Evolutionary conservation across 1,140 invertebrate genomes (phyloP).

Genomic region (Cyclargus thomasi): DNA sequence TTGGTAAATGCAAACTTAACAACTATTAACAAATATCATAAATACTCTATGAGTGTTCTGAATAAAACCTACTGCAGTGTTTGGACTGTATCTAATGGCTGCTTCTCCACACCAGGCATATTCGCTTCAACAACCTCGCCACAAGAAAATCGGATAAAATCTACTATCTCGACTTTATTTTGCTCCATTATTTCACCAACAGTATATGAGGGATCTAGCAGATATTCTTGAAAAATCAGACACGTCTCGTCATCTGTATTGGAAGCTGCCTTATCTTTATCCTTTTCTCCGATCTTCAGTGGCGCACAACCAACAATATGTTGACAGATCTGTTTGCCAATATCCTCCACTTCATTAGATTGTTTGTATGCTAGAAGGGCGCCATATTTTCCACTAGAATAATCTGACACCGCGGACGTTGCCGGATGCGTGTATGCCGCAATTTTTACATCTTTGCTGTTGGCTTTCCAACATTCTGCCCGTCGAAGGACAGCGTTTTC

Average conservation of each 20-base stretch:
- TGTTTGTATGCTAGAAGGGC: slow-evolving; percentile 83
- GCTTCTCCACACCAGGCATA: slow-evolving; percentile 65
- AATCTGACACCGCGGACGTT: slow-evolving; percentile 54
- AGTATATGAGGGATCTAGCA: slow-evolving; percentile 84
- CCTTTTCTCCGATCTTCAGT: slow-evolving; percentile 81
- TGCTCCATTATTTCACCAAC: slow-evolving; percentile 84
- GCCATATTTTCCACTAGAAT: slow-evolving; percentile 87
- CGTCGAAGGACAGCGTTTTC: slow-evolving; percentile 91
- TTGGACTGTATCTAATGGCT: slow-evolving; percentile 77
- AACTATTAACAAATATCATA: slow-evolving; percentile 19
- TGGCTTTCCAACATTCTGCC: slow-evolving; percentile 83
- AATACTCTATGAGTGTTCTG: slow-evolving; percentile 15
- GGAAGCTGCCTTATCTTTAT: slow-evolving; percentile 77
- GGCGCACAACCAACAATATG: slow-evolving; percentile 96
- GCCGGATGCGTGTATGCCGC: slow-evolving; percentile 86
- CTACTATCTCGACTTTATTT: slow-evolving; percentile 82
- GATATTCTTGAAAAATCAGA: slow-evolving; percentile 90
- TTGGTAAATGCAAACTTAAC: slow-evolving; percentile 41
- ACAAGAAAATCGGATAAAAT: slow-evolving; percentile 91
- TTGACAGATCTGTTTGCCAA: slow-evolving; percentile 88
- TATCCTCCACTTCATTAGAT: slow-evolving; percentile 62
- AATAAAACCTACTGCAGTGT: slow-evolving; percentile 75
- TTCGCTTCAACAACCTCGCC: slow-evolving; percentile 77
- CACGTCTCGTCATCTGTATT: slow-evolving; percentile 83
- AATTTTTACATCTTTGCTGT: slow-evolving; percentile 76